Conservation (phyloP, 2,888 invertebrate genomes). For the Pandemis corylana region DNA sequence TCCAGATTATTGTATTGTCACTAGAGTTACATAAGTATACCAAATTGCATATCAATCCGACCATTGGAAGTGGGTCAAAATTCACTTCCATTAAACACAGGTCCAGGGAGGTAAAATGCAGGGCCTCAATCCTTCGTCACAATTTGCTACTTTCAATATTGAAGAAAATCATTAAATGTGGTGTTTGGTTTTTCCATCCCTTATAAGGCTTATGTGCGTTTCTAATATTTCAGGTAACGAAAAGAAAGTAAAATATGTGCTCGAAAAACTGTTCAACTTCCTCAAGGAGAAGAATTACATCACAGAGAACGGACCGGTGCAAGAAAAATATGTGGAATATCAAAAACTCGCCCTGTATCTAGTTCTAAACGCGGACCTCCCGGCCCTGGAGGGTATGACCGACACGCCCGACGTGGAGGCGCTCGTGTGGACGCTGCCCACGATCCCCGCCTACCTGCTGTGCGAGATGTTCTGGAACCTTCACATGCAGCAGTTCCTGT, state of each 20-base stretch:
- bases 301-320: conserved; percentile 51
- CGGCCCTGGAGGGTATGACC: conserved; percentile 62
- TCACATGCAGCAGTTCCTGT: conserved; percentile 65
- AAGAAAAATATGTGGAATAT: conserved; percentile 50
- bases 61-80: too few species aligned
- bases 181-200: too few species aligned
- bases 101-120: too few species aligned
- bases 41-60: too few species aligned
- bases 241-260: conserved; percentile 63
- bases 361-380: conserved; percentile 68
- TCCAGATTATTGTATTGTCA: too few species aligned
- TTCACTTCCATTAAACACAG: too few species aligned
- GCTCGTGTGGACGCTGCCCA: conserved; percentile 71
- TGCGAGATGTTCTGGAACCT: conserved; percentile 74
- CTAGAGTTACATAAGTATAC: too few species aligned
- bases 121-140: too few species aligned
- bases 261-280: conserved; percentile 58
- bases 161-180: too few species aligned
- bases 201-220: background rate
- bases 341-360: conserved; percentile 71
- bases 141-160: too few species aligned
- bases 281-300: conserved; percentile 62
- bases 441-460: conserved; percentile 69
- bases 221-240: conserved; percentile 69
- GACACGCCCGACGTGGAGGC: conserved; percentile 66